Evolutionary conservation across 2,113 vertebrate genomes (phyloP).

Genomic region (Zosterops lateralis): DNA sequence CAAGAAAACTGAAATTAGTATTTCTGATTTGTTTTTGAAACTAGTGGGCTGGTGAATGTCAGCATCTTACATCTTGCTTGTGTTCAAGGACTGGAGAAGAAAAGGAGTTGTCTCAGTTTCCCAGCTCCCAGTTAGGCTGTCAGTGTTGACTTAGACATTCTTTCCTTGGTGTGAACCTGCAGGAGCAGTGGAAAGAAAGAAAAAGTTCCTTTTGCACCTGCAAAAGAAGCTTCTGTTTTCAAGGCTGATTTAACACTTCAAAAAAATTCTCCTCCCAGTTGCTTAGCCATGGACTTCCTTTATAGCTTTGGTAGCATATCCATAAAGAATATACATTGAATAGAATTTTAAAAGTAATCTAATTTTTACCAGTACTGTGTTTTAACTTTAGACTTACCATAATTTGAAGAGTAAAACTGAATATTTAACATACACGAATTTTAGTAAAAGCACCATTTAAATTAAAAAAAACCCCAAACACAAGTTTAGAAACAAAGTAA

Average conservation of each 20-base stretch:
- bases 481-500: not conserved
- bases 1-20: not conserved
- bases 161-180: not conserved
- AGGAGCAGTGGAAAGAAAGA: not conserved
- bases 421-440: not conserved
- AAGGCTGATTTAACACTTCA: not conserved
- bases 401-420: not conserved
- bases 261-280: not conserved
- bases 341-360: not conserved
- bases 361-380: not conserved
- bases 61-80: not conserved
- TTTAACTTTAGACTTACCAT: not conserved
- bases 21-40: not conserved
- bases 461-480: accelerated
- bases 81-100: not conserved
- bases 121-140: not conserved
- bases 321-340: not conserved
- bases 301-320: not conserved
- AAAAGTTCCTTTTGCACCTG: not conserved
- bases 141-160: not conserved
- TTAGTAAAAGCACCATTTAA: not conserved
- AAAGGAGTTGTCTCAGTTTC: not conserved
- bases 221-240: constrained; percentile 4
- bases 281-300: not conserved
- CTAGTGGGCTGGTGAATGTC: not conserved